Evolutionary conservation across 2,113 vertebrate genomes (phyloP).

Genomic region (Octodon degus): DNA sequence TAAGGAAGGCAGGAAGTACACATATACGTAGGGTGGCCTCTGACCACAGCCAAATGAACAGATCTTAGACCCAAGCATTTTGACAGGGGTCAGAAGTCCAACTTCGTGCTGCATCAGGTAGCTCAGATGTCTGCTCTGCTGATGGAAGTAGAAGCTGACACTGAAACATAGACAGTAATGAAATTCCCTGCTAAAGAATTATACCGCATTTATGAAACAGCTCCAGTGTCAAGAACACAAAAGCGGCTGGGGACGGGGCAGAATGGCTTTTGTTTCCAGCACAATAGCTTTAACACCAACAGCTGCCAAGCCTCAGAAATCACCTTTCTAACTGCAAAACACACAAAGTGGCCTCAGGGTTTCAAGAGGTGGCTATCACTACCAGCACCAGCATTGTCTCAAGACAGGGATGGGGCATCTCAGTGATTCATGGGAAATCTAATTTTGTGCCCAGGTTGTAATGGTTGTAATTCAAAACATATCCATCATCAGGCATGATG

Average conservation of each 20-base stretch:
- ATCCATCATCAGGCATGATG: constrained; percentile 70
- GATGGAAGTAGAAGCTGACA: background rate
- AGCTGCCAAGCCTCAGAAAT: constrained; percentile 87
- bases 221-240: constrained; percentile 80
- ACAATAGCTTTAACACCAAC: constrained; percentile 84
- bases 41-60: constrained; percentile 9
- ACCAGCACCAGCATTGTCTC: constrained; percentile 75
- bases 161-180: constrained; percentile 57
- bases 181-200: constrained; percentile 78
- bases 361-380: constrained; percentile 82
- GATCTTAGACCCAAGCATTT: constrained; percentile 63
- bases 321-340: constrained; percentile 84
- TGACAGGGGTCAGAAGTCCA: constrained; percentile 64
- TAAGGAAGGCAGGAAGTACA: background rate
- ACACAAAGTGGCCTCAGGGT: constrained; percentile 79
- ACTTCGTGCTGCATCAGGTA: constrained; percentile 26
- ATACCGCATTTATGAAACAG: constrained; percentile 80
- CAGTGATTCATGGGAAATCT: constrained; percentile 77
- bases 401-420: constrained; percentile 73
- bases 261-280: constrained; percentile 81
- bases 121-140: constrained; percentile 44
- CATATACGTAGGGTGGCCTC: constrained; percentile 18
- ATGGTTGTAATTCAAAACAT: constrained; percentile 82
- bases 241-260: constrained; percentile 72
- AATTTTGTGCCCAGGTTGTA: constrained; percentile 79